Conservation (phyloP, 92 coral and sea anemone species). For the Anthopleura xanthogrammica region DNA sequence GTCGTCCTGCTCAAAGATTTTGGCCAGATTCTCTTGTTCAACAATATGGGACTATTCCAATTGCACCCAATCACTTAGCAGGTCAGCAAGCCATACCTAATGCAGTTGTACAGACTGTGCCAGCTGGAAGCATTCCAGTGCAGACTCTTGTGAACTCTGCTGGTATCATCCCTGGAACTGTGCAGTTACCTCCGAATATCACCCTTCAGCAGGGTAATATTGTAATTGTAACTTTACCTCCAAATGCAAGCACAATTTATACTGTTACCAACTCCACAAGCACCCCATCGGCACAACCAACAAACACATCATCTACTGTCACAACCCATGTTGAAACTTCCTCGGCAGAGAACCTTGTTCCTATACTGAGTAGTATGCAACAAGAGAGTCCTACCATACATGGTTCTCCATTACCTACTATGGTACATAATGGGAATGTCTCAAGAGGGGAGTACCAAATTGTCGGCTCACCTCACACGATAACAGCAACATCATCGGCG, state of each 20-base stretch:
- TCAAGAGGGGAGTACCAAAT: slow-evolving; percentile 48
- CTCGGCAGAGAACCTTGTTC: slow-evolving; percentile 51
- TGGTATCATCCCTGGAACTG: slow-evolving; percentile 61
- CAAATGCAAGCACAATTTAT: slow-evolving; percentile 73
- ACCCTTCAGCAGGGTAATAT: slow-evolving; percentile 72
- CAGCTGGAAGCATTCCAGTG: slow-evolving; percentile 67
- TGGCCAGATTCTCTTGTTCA: slow-evolving; percentile 99
- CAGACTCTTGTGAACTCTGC: slow-evolving; percentile 64
- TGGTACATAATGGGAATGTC: slow-evolving; percentile 80
- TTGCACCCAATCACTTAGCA: slow-evolving; percentile 76
- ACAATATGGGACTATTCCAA: slow-evolving; percentile 68
- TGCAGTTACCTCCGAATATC: slow-evolving; percentile 59
- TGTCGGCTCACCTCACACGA: slow-evolving; percentile 58
- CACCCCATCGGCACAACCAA: slow-evolving; percentile 50
- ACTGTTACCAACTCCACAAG: slow-evolving; percentile 63
- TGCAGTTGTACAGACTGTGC: slow-evolving; percentile 64
- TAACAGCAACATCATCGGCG: slow-evolving; percentile 41
- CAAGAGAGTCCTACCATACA: slow-evolving; percentile 76
- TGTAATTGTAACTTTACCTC: slow-evolving; percentile 82
- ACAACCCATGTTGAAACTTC: slow-evolving; percentile 60
- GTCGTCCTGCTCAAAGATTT: slow-evolving; percentile 93
- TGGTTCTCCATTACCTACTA: slow-evolving; percentile 79
- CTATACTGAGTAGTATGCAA: slow-evolving; percentile 62
- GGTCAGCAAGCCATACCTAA: slow-evolving; percentile 68
- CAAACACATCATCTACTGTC: slow-evolving; percentile 55